phyloP scores from a whole-genome alignment of 2,113 vertebrate species.

The Verasper variegatus region DNA sequence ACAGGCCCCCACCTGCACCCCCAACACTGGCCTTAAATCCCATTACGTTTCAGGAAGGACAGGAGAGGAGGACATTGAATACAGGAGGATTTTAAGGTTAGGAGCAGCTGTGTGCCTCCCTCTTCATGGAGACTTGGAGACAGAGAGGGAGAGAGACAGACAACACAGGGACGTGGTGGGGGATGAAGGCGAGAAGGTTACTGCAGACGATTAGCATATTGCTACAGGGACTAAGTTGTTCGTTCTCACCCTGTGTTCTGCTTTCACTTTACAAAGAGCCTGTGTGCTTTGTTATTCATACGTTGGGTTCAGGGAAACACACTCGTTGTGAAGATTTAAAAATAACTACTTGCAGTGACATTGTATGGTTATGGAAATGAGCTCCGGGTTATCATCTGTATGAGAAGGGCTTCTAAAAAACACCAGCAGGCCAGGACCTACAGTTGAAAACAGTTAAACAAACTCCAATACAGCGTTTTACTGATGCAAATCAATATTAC shows the following conservation, averaged over 20 bases:
- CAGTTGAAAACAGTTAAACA: conserved; percentile 23
- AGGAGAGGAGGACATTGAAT: conserved; percentile 22
- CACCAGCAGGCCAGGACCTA: conserved; percentile 2
- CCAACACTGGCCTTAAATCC: conserved; percentile 63
- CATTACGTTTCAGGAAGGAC: conserved; percentile 58
- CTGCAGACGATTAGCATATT: conserved; percentile 71
- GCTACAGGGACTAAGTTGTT: conserved; percentile 38
- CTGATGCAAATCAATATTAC: conserved; percentile 64
- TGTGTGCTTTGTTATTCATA: conserved; percentile 43
- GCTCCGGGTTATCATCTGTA: conserved; percentile 18
- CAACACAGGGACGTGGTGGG: conserved; percentile 32
- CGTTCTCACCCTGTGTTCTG: conserved; percentile 12
- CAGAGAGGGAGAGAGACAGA: neutral
- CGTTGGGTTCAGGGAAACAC: conserved; percentile 30
- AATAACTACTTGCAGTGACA: conserved; percentile 21
- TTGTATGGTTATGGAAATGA: conserved; percentile 17
- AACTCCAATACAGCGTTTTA: conserved; percentile 16
- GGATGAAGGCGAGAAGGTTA: conserved; percentile 43
- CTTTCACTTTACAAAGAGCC: conserved; percentile 27
- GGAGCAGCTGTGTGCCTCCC: conserved; percentile 11
- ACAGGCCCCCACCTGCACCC: neutral
- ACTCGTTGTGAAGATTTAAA: conserved; percentile 38
- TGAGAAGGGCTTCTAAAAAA: conserved; percentile 24
- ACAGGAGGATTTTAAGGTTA: conserved; percentile 39
- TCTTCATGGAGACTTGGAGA: conserved; percentile 28